Evolutionary conservation across 2,797 vertebrate genomes (phyloP).

Genomic region (Fistularia tabacaria): DNA sequence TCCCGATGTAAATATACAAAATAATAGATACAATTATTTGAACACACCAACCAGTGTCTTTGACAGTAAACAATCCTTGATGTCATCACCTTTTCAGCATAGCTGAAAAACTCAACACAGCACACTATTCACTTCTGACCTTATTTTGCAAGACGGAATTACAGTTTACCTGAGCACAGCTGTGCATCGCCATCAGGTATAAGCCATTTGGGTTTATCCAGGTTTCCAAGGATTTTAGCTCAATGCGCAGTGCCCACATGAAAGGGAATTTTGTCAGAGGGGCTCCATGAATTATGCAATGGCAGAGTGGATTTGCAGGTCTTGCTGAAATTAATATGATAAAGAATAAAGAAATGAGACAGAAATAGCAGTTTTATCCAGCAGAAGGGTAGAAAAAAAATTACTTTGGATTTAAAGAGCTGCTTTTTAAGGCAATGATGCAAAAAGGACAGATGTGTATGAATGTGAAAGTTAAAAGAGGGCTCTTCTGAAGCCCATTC

Average conservation of each 20-base stretch:
- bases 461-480: slow-evolving; percentile 13
- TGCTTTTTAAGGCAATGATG: slow-evolving; percentile 16
- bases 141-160: slow-evolving; percentile 43
- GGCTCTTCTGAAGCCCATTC: not conserved
- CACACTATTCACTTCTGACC: slow-evolving; percentile 46
- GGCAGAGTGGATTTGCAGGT: slow-evolving; percentile 63
- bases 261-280: slow-evolving; percentile 65
- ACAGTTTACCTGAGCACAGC: slow-evolving; percentile 61
- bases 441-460: slow-evolving; percentile 14
- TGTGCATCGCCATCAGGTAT: slow-evolving; percentile 54
- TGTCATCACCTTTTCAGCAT: slow-evolving; percentile 20
- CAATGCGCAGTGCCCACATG: slow-evolving; percentile 50
- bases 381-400: slow-evolving; percentile 6
- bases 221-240: slow-evolving; percentile 64
- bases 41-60: too few relatives aligned
- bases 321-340: slow-evolving; percentile 68
- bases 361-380: slow-evolving; percentile 30
- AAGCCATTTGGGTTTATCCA: slow-evolving; percentile 62
- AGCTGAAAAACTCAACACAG: slow-evolving; percentile 44
- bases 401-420: slow-evolving; percentile 24
- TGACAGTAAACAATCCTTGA: slow-evolving; percentile 8
- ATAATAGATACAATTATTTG: too few relatives aligned
- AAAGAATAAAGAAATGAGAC: slow-evolving; percentile 47
- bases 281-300: slow-evolving; percentile 67
- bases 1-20: slow-evolving; percentile 4